A percentile compares a stretch with the other conserved stretches of the same genome.
Evolutionary conservation across 2,797 vertebrate genomes (phyloP).

Genomic region (Todus mexicanus): DNA sequence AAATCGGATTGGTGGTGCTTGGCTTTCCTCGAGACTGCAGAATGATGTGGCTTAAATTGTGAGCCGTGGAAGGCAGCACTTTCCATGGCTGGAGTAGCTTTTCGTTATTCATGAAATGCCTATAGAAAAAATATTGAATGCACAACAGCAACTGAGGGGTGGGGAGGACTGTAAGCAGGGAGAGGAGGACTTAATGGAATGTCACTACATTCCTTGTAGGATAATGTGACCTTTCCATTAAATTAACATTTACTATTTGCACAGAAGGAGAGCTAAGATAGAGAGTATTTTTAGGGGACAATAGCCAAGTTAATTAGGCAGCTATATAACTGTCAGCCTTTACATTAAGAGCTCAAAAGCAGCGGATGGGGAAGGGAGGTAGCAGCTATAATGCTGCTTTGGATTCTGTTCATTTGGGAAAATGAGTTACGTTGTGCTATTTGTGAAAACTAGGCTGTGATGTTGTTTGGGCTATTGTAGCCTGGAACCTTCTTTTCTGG

Average conservation of each 20-base stretch:
- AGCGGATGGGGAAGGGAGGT: not conserved
- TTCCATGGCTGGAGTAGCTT: not conserved
- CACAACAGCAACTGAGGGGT: not conserved
- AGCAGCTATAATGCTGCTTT: not conserved
- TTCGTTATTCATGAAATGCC: constrained; percentile 17
- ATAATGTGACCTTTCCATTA: constrained; percentile 53
- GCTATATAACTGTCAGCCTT: constrained; percentile 12
- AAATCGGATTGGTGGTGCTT: not conserved
- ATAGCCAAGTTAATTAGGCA: constrained; percentile 53
- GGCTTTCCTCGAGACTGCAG: not conserved
- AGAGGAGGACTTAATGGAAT: not conserved
- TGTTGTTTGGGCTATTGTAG: not conserved
- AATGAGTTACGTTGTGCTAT: not conserved
- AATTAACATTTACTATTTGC: constrained; percentile 16
- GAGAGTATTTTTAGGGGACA: constrained; percentile 10
- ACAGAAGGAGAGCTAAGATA: constrained; percentile 25
- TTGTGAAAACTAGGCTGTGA: not conserved
- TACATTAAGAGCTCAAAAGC: not conserved
- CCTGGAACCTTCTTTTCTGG: not conserved
- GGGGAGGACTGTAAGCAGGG: not conserved
- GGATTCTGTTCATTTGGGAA: not conserved
- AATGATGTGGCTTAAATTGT: not conserved
- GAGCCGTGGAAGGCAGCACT: not conserved
- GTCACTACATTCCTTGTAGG: constrained; percentile 9
- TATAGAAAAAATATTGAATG: not conserved